Percentiles rank a stretch among this genome's conserved stretches.
Evolutionary conservation across 2,797 vertebrate genomes (phyloP).

Genomic region (Macropus fuliginosus): DNA sequence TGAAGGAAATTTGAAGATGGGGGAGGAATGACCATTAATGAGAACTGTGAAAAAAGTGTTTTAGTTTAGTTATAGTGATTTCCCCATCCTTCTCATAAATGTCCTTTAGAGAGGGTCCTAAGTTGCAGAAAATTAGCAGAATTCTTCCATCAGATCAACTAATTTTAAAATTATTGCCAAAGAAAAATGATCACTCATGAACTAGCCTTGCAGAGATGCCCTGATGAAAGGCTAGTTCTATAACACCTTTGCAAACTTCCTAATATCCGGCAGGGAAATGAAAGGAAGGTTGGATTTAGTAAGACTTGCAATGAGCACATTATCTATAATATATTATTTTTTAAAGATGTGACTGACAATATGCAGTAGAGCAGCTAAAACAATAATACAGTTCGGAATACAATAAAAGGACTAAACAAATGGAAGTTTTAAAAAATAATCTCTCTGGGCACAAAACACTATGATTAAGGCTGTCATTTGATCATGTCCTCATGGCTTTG

Average conservation of each 20-base stretch:
- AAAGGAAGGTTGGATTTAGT: conserved; percentile 53
- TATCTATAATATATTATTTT: conserved; percentile 41
- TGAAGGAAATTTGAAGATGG: neutral
- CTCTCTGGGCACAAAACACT: conserved; percentile 41
- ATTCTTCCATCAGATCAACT: conserved; percentile 59
- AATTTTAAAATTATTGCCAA: conserved; percentile 44
- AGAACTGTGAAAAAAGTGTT: neutral
- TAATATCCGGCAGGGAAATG: conserved; percentile 70
- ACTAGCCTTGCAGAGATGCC: conserved; percentile 44
- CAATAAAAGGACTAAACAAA: conserved; percentile 33
- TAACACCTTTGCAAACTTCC: conserved; percentile 61
- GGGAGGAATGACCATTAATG: neutral
- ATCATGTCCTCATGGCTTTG: conserved; percentile 40
- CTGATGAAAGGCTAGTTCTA: conserved; percentile 55
- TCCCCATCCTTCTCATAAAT: neutral
- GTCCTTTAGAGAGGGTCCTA: conserved; percentile 14
- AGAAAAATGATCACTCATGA: conserved; percentile 11
- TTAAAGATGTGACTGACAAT: conserved; percentile 55
- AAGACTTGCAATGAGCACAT: conserved; percentile 43
- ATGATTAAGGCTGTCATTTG: conserved; percentile 60
- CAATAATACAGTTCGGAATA: conserved; percentile 46
- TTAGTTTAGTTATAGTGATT: neutral
- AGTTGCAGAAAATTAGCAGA: conserved; percentile 28
- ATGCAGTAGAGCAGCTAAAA: conserved; percentile 47
- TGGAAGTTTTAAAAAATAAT: conserved; percentile 3